Evolutionary conservation across 2,888 invertebrate genomes (phyloP).

Genomic region (Aricia artaxerxes): DNA sequence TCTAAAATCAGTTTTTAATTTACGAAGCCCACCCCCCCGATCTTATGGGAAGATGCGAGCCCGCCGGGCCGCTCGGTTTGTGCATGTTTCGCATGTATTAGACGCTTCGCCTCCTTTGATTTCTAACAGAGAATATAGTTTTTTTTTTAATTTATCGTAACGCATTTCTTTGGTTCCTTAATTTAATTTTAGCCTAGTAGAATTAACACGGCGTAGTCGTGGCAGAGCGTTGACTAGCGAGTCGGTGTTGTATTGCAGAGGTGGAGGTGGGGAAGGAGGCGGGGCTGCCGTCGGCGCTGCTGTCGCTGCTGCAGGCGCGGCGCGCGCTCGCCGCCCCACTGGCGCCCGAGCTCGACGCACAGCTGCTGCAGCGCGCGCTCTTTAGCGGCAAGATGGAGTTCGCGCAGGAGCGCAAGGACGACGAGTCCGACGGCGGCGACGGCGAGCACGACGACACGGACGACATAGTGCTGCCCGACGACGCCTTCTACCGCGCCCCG

Average conservation of each 20-base stretch:
- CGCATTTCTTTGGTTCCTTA: conserved; percentile 82
- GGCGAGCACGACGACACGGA: conserved; percentile 75
- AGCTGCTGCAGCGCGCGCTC: conserved; percentile 65
- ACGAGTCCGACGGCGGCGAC: conserved; percentile 76
- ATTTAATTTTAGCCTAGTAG: conserved; percentile 79
- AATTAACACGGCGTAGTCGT: conserved; percentile 77
- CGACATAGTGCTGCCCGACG: conserved; percentile 75
- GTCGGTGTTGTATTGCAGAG: conserved; percentile 75
- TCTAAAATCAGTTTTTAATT: conserved; percentile 58
- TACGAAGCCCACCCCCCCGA: conserved; percentile 51
- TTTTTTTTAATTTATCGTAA: conserved; percentile 68
- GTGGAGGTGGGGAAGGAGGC: conserved; percentile 55
- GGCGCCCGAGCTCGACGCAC: conserved; percentile 42
- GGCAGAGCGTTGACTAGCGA: conserved; percentile 73
- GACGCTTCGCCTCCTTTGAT: conserved; percentile 78
- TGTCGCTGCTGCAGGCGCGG: conserved; percentile 70
- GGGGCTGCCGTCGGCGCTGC: conserved; percentile 69
- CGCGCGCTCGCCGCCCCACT: conserved; percentile 48
- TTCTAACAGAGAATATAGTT: conserved; percentile 74
- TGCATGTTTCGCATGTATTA: conserved; percentile 79
- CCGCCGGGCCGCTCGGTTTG: conserved; percentile 63
- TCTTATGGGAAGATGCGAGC: conserved; percentile 75
- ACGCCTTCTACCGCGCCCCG: conserved; percentile 51
- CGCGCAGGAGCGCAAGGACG: conserved; percentile 59
- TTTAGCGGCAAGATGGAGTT: conserved; percentile 58